Percentiles rank a stretch among this genome's conserved stretches.
phyloP scores from a whole-genome alignment of 2,113 vertebrate species.

The Notothenia coriiceps region DNA sequence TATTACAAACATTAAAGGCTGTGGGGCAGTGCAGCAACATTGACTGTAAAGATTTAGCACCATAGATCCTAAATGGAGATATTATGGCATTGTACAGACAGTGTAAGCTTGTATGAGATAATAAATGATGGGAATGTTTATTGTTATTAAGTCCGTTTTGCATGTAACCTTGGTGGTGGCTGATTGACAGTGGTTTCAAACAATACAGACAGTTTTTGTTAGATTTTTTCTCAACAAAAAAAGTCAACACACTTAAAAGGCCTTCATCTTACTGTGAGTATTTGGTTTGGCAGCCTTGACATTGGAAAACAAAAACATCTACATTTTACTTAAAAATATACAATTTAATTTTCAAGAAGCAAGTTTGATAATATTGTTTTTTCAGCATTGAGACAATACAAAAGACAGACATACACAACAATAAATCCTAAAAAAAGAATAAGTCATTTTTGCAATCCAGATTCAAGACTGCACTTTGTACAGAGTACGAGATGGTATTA shows the following conservation, averaged over 20 bases:
- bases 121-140: constrained; percentile 45
- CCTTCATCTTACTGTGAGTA: constrained; percentile 67
- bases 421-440: constrained; percentile 73
- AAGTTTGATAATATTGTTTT: constrained; percentile 84
- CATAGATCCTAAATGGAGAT: constrained; percentile 56
- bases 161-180: not conserved
- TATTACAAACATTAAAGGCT: constrained; percentile 85
- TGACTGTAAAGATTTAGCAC: constrained; percentile 76
- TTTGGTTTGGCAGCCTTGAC: constrained; percentile 77
- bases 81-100: constrained; percentile 52
- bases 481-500: constrained; percentile 74
- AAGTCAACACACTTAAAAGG: constrained; percentile 66
- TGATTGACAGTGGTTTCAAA: constrained; percentile 56
- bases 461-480: constrained; percentile 81
- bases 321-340: constrained; percentile 89
- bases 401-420: constrained; percentile 77
- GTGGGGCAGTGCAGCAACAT: constrained; percentile 83
- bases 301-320: constrained; percentile 67
- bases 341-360: constrained; percentile 86
- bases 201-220: constrained; percentile 17
- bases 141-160: constrained; percentile 26
- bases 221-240: constrained; percentile 38
- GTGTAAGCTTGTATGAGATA: constrained; percentile 48
- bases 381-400: constrained; percentile 84
- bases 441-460: constrained; percentile 77